A percentile compares a stretch with the other conserved stretches of the same genome.
These are phyloP conservation scores for Ceyx cyanopectus DNA, from an alignment of 2,113 vertebrate genomes.

Conservation along the genomic window DNA sequence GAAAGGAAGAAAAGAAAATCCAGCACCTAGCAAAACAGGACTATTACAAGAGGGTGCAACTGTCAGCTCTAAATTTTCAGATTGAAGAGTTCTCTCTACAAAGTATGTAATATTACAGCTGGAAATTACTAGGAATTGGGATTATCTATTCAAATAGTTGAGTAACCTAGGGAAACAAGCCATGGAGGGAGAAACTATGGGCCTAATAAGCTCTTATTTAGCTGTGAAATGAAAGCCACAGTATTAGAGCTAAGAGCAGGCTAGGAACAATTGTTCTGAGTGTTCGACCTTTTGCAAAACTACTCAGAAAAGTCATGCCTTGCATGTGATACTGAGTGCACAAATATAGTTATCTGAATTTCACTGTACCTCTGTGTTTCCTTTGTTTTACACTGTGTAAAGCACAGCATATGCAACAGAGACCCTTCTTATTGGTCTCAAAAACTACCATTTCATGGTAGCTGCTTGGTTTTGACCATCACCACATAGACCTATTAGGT, in stretches of 20 bases:
- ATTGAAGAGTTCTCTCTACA: background rate
- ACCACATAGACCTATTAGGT: background rate
- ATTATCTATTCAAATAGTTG: slow-evolving; percentile 50
- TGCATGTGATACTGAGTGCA: background rate
- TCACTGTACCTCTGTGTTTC: background rate
- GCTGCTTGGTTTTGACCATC: background rate
- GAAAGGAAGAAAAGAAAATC: background rate
- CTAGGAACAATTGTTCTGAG: background rate
- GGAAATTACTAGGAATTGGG: slow-evolving; percentile 53
- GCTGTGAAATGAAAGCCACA: background rate
- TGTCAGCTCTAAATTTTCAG: slow-evolving; percentile 2
- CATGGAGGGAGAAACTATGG: background rate
- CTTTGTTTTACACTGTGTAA: background rate
- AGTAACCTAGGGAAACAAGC: slow-evolving; percentile 35
- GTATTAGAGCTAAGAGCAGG: background rate
- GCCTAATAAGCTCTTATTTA: background rate
- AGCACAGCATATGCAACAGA: background rate
- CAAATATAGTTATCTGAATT: background rate
- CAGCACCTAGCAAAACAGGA: background rate
- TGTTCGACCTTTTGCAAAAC: background rate
- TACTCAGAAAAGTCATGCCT: background rate
- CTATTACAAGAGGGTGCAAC: background rate
- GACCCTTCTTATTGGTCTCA: background rate
- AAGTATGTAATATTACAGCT: slow-evolving; percentile 20
- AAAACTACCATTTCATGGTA: background rate